These are phyloP conservation scores for Halcyon chelicuti DNA, from an alignment of 2,797 vertebrate species.

Conservation along the genomic window DNA sequence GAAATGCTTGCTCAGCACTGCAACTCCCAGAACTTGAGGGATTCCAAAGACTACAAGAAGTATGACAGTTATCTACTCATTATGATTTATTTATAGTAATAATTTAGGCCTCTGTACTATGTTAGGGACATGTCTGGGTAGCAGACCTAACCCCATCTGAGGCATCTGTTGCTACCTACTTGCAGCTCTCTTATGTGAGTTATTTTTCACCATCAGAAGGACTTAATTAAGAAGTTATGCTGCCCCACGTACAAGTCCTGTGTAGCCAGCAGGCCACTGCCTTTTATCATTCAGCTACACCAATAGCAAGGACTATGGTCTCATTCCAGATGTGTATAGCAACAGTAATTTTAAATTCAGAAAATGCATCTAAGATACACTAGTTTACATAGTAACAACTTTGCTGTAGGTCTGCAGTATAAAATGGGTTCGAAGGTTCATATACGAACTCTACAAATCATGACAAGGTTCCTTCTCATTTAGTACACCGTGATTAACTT, in stretches of 20 bases:
- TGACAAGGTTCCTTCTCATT: neutral
- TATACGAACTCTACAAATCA: neutral
- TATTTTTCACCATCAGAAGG: neutral
- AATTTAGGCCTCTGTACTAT: neutral
- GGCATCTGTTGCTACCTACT: neutral
- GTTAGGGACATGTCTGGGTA: neutral
- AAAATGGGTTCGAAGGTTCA: neutral
- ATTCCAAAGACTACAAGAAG: neutral
- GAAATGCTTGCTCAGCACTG: neutral
- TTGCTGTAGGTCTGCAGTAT: neutral
- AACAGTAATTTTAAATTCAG: neutral
- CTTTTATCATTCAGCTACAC: neutral
- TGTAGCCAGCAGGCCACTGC: neutral
- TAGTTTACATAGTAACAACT: neutral
- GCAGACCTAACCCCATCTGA: neutral
- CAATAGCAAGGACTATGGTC: neutral
- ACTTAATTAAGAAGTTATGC: neutral
- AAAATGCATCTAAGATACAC: neutral
- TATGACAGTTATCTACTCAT: neutral
- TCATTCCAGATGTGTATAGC: neutral
- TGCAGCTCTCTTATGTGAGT: neutral
- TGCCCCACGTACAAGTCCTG: fast-evolving
- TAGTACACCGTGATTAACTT: neutral
- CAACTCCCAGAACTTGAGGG: neutral
- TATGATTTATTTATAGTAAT: neutral